A percentile compares a stretch with the other conserved stretches of the same genome.
Evolutionary conservation across 2,113 vertebrate genomes (phyloP).

Genomic region (Paratilapia polleni): DNA sequence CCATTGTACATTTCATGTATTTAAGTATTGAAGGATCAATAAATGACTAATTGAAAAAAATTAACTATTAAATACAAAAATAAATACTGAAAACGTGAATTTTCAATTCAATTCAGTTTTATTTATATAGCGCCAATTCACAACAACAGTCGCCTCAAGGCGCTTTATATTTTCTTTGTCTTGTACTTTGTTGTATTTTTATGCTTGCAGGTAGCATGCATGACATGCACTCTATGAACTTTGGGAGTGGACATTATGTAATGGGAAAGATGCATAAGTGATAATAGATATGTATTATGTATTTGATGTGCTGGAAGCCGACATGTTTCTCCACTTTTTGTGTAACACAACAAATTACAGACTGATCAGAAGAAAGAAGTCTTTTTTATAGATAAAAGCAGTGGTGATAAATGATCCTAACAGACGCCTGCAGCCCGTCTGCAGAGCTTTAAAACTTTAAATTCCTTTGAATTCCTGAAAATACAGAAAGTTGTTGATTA

Average conservation of each 20-base stretch:
- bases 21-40: no score
- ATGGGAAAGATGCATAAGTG: background rate
- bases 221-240: background rate
- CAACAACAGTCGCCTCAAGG: no score
- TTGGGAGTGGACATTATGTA: background rate
- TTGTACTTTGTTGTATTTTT: background rate
- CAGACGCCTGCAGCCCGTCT: background rate
- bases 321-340: background rate
- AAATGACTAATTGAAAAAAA: no score
- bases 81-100: no score
- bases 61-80: no score
- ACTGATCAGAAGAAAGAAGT: background rate
- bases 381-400: no score
- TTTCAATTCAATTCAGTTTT: no score
- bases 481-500: constrained; percentile 30
- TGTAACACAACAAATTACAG: background rate
- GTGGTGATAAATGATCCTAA: background rate
- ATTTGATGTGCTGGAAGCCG: background rate
- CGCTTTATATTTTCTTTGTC: background rate
- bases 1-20: background rate
- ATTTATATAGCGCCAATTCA: no score
- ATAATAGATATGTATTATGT: background rate
- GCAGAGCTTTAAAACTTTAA: background rate
- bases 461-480: background rate
- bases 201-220: no score